Conservation (phyloP, 2,797 vertebrate genomes). For the Mustela erminea region DNA sequence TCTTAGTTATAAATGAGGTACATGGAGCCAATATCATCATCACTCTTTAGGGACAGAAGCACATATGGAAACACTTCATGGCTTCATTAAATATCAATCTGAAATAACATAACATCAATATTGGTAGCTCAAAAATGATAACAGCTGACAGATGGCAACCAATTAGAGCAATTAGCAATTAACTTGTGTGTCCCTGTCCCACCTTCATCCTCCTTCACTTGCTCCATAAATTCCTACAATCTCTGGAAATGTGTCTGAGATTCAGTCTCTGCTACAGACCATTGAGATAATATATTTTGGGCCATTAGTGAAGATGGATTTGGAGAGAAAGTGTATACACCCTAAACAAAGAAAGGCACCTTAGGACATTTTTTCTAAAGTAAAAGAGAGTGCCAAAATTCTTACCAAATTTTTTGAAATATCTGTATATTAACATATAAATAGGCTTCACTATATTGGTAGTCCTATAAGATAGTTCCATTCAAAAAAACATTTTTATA, state of each 20-base stretch:
- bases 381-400: background rate
- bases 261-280: background rate
- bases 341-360: background rate
- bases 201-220: constrained; percentile 76
- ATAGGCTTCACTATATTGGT: background rate
- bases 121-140: constrained; percentile 74
- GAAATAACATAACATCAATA: constrained; percentile 79
- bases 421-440: background rate
- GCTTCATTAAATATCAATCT: constrained; percentile 81
- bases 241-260: constrained; percentile 50
- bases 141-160: constrained; percentile 80
- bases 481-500: background rate
- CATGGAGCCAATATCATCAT: constrained; percentile 65
- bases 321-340: background rate
- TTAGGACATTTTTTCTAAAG: background rate
- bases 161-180: constrained; percentile 79
- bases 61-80: constrained; percentile 80
- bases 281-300: background rate
- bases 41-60: constrained; percentile 76
- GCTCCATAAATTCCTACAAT: constrained; percentile 59
- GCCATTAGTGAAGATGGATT: background rate
- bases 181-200: constrained; percentile 63
- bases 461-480: background rate
- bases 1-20: constrained; percentile 57
- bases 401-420: background rate